Evolutionary conservation across 2,113 vertebrate genomes (phyloP), one percentile per base, ranked within the genome.

Genomic region (Podiceps cristatus): DNA sequence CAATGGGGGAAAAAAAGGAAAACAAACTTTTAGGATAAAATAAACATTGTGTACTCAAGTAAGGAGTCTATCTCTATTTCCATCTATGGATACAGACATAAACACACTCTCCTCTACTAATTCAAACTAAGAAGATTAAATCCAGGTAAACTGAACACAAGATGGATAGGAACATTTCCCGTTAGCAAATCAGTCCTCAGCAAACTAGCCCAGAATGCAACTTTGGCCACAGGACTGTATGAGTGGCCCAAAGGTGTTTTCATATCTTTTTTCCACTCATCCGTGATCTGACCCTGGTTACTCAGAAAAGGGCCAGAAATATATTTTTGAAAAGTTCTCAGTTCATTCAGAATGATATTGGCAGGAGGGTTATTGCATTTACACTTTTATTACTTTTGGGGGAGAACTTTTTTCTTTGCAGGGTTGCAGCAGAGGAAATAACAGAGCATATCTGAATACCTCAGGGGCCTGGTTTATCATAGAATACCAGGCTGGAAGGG

Each of bases 341-440:
- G 35, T 92, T 92, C 67, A 84, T 55, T 85, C 74, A 82, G 79
- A 80, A 89, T 73, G 12, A 83, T 85, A 37, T 77, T 91, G 85
- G 33, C 24, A 6, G 5, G 7, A 16, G 10, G 14, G 25, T 64
- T 94, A 91, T 63, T 95, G 91, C 73, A 86, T 96, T 96, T 85
- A 76, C 64, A 89, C n/a, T 95, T 96, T 87, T 95, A 93, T 89
- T 95, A 68, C 90, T 58, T 97, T 97, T 93, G 60, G 71, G 49
- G 73, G 58, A 77, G 24, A 91, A 78, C 52, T 87, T 90, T 86
- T 69, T 94, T 68, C 67, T 96, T 78, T 63, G 24, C 35, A 49
- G 77, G 84, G 63, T 86, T 89, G 74, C 88, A 91, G 67, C 66
- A 94, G n/a, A 72, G 93, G 94, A 95, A 96, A 88, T 92, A 96